Base-by-base conservation (phyloP, 1,140 invertebrate genomes). In the Pomacea maculata region DNA sequence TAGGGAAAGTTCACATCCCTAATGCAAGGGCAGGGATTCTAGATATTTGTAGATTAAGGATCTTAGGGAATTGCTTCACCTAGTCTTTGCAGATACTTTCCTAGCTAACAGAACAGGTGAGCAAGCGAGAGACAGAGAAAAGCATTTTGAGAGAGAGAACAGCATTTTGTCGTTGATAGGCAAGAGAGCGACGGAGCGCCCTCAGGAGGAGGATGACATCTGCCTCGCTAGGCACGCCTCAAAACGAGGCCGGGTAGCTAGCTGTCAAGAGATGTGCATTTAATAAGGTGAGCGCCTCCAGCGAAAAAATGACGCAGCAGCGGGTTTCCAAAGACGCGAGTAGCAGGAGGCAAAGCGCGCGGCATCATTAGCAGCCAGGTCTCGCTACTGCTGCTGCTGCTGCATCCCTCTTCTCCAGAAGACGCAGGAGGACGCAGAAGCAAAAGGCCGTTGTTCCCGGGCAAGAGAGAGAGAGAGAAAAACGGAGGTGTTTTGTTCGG, bases 261-360 rank as follows among this genome's bases (percentile, higher is more conserved):
- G 67, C 67, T 70, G 67, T 70, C 67, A 70, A 70, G 67, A 34
- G 67, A 70, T 34, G 67, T n/a, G 67, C 21, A 70, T 70, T 70
- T 70, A 70, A 70, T 70, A 70, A 70, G 12, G 29, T 70, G n/a
- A 34, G 67, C 29, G 67, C 67, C 67, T 70, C 67, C 67, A 70
- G 67, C 67, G 11, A 70, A 70, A 34, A 70, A 70, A n/a, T n/a
- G 67, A 70, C n/a, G 67, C 21, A 70, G 29, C 21, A 70, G 29
- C 57, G 57, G 57, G 57, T 61, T 61, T 17, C 57, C 57, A 61
- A 70, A 70, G 67, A 70, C n/a, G 9, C 67, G 12, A 15, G 67
- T 21, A 70, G 67, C 67, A 70, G 67, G 29, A n/a, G 29, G 67
- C 67, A 15, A 34, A 3, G 29, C 21, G 67, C 11, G 67, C 21